A percentile compares a stretch with the other conserved stretches of the same genome.
Conservation (phyloP, 2,113 vertebrate genomes). For the Morone chrysops region DNA sequence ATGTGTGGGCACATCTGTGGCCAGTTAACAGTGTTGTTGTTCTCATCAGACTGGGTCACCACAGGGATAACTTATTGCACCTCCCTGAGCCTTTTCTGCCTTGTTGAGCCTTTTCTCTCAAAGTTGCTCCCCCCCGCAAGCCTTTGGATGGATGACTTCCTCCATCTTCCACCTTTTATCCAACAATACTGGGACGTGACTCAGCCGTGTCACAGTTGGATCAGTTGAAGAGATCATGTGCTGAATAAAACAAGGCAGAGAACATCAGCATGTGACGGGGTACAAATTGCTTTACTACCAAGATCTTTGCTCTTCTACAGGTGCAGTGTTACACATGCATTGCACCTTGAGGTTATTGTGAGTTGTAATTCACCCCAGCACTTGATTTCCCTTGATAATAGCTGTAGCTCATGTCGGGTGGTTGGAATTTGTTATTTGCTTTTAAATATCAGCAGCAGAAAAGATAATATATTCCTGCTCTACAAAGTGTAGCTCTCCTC, state of each 20-base stretch:
- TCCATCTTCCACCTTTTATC: constrained; percentile 56
- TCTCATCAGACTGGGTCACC: constrained; percentile 51
- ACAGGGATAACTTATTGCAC: constrained; percentile 40
- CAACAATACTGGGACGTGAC: constrained; percentile 52
- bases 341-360: constrained; percentile 55
- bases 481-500: constrained; percentile 32
- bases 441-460: constrained; percentile 43
- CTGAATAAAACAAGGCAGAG: constrained; percentile 65
- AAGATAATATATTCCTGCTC: constrained; percentile 48
- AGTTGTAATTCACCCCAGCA: constrained; percentile 36
- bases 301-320: constrained; percentile 46
- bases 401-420: constrained; percentile 16
- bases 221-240: constrained; percentile 43
- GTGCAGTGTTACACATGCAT: constrained; percentile 46
- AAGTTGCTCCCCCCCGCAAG: constrained; percentile 25
- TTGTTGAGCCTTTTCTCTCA: constrained; percentile 18
- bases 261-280: constrained; percentile 33
- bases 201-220: constrained; percentile 53
- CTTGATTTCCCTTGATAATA: constrained; percentile 59
- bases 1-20: constrained; percentile 45
- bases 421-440: constrained; percentile 39
- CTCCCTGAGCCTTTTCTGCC: constrained; percentile 29
- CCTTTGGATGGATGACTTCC: constrained; percentile 34
- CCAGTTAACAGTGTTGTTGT: constrained; percentile 49
- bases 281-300: constrained; percentile 56